phyloP scores from a whole-genome alignment of 1,140 invertebrate species.

The Listronotus oregonensis region DNA sequence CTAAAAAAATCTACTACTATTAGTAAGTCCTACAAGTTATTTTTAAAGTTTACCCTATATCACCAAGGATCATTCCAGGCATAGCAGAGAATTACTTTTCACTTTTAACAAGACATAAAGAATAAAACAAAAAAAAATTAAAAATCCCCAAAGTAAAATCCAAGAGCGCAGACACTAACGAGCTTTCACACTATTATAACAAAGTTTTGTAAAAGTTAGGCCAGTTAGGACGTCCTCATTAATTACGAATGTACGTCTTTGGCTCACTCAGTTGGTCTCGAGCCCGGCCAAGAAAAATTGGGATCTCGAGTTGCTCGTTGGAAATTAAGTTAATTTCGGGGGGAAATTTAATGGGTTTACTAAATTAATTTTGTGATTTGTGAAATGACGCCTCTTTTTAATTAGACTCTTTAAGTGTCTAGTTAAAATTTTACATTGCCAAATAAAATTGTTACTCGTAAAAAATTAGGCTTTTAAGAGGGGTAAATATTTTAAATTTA shows the following conservation, averaged over 20 bases:
- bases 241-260: slow-evolving; percentile 17
- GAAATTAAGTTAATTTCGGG: slow-evolving; percentile 22
- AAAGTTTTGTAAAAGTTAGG: slow-evolving; percentile 23
- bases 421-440: no score
- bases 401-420: slow-evolving; percentile 9
- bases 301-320: slow-evolving; percentile 17
- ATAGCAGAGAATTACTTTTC: no score
- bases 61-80: no score
- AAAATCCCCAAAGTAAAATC: slow-evolving; percentile 9
- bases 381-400: slow-evolving; percentile 15
- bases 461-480: no score
- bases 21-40: no score
- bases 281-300: slow-evolving; percentile 16
- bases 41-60: no score
- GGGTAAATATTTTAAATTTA: no score
- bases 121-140: neutral
- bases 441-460: no score
- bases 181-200: slow-evolving; percentile 24
- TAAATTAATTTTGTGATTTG: slow-evolving; percentile 21
- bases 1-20: no score
- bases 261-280: slow-evolving; percentile 5
- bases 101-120: no score
- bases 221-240: slow-evolving; percentile 20
- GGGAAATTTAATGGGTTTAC: slow-evolving; percentile 11
- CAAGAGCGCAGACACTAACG: slow-evolving; percentile 3